Conservation (phyloP, 2,888 invertebrate species). For the Caenorhabditis japonica region DNA sequence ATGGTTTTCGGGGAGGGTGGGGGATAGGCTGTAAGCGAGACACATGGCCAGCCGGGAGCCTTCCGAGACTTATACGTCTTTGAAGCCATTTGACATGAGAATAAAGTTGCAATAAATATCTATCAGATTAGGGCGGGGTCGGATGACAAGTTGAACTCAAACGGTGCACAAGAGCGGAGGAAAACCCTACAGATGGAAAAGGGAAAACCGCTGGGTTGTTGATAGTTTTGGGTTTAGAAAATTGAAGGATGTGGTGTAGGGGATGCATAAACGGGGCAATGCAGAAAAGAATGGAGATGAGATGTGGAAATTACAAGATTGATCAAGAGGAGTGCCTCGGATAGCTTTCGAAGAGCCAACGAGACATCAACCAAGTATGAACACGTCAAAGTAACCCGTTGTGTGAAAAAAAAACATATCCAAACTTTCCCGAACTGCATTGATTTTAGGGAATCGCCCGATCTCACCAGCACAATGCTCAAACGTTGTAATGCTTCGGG, state of each 20-base stretch:
- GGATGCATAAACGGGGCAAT: constrained; percentile 3
- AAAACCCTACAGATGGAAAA: constrained; percentile 54
- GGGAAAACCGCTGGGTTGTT: constrained; percentile 52
- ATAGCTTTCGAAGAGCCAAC: constrained; percentile 6
- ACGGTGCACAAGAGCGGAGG: constrained; percentile 44
- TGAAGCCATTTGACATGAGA: constrained; percentile 49
- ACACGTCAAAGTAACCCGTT: constrained; percentile 50
- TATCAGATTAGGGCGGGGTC: constrained; percentile 18
- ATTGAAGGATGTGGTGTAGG: constrained; percentile 14
- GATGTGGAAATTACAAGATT: constrained; percentile 37
- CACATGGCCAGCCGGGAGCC: constrained; percentile 63
- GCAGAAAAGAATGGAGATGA: constrained; percentile 13
- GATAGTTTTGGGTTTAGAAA: constrained; percentile 1
- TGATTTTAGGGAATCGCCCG: background rate
- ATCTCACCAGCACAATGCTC: background rate
- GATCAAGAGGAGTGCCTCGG: constrained; percentile 27
- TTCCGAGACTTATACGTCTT: constrained; percentile 30
- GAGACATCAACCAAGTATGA: constrained; percentile 29
- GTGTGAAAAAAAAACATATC: constrained; percentile 27
- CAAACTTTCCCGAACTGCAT: constrained; percentile 9
- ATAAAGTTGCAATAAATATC: constrained; percentile 48
- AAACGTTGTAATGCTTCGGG: background rate
- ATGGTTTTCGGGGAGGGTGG: constrained; percentile 24
- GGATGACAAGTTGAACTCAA: constrained; percentile 42
- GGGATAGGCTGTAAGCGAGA: constrained; percentile 58